Conservation (phyloP, 1,140 invertebrate species). For the Carcinoscorpius rotundicauda region DNA sequence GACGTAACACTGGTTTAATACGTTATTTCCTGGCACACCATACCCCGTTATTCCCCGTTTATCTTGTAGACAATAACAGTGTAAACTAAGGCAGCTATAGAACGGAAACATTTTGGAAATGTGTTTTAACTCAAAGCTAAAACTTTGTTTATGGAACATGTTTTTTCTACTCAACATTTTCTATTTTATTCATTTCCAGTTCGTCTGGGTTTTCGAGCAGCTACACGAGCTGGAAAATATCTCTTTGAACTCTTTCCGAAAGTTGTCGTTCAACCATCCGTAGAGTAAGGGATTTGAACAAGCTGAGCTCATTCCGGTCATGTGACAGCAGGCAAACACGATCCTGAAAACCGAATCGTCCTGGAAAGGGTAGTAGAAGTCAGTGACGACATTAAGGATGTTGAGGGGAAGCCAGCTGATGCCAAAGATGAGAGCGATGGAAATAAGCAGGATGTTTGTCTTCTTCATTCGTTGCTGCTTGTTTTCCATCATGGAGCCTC, state of each 20-base stretch:
- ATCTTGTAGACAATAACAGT: no score
- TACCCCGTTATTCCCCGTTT: no score
- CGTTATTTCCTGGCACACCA: no score
- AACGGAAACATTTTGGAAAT: no score
- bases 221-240: conserved; percentile 13
- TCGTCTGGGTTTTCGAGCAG: no score
- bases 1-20: no score
- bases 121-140: no score
- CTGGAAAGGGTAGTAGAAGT: conserved; percentile 45
- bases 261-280: conserved; percentile 50
- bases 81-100: no score
- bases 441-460: conserved; percentile 63
- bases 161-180: no score
- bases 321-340: conserved; percentile 56
- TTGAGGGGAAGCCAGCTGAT: conserved; percentile 77
- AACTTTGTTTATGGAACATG: no score
- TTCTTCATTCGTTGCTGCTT: conserved; percentile 40
- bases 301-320: conserved; percentile 61
- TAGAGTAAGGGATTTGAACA: conserved; percentile 71
- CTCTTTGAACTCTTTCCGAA: conserved; percentile 42
- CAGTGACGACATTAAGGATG: conserved; percentile 61
- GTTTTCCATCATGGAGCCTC: conserved; percentile 15
- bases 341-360: conserved; percentile 32
- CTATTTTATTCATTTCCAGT: no score
- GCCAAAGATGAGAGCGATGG: conserved; percentile 68